Base-by-base conservation (phyloP, 2,888 invertebrate genomes). In the Empis livida region DNA sequence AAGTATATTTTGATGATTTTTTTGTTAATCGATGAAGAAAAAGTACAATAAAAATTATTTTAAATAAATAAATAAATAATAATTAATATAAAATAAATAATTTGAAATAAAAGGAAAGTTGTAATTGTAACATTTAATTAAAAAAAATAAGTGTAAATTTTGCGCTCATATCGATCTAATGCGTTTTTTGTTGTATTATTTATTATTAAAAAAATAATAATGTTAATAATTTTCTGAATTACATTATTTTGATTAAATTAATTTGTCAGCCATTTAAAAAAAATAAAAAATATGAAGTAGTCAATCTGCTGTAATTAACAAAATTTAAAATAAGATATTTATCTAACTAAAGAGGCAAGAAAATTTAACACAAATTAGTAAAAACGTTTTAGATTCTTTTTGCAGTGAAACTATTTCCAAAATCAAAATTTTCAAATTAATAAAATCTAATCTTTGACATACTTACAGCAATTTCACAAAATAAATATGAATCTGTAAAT, bases 161-260 rank as follows among this genome's bases (percentile, higher is more conserved):
- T n/a, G 41, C 27, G 41, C 41, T 41, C 41, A 41, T 41, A 27
- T 41, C 41, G 41, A 41, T 41, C 41, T 41, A 10, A 23, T 41
- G 41, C 27, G 41, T 2, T 13, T 41, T 41, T 23, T 41, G 23
- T 41, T 23, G 13, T 41, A n/a, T n/a, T 41, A 23, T 3, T 23
- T n/a, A 41, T 13, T 23, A 13, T 20, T 23, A n/a, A 17, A 15
- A 38, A 38, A 38, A 16, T 10, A 38, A 38, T 2, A 38, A 38
- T 9, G 3, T 38, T 5, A 15, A 15, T 15, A 5, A 38, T 5
- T 38, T 14, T 14, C 38, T 9, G 5, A 38, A n/a, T 13, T 32
- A 5, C 9, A 3, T 32, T 38, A 2, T 15, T 10, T 15, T 10
- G 15, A n/a, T n/a, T n/a, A n/a, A n/a, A n/a, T n/a, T n/a, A n/a